phyloP scores from a whole-genome alignment of 2,797 vertebrate genomes.

The Gambusia yucatana region DNA sequence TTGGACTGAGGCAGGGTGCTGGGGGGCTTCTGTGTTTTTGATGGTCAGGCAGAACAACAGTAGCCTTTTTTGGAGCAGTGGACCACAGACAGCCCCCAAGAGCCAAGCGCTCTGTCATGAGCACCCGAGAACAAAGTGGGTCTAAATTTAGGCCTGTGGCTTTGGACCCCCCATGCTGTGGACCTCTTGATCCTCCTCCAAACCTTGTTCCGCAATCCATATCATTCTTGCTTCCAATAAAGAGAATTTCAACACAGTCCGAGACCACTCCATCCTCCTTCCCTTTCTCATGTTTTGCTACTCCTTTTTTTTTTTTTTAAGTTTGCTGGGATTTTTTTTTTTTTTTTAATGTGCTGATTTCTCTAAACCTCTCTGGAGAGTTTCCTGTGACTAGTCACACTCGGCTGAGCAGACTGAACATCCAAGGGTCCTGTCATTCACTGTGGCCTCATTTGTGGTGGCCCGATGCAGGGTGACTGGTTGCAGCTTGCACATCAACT shows the following conservation, averaged over 20 bases:
- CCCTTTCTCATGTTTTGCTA: slow-evolving; percentile 20
- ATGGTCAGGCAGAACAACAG: slow-evolving; percentile 76
- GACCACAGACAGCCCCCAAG: slow-evolving; percentile 69
- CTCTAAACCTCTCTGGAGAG: slow-evolving; percentile 42
- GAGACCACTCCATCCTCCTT: slow-evolving; percentile 33
- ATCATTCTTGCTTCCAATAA: slow-evolving; percentile 54
- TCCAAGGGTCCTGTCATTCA: slow-evolving; percentile 42
- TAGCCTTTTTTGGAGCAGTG: slow-evolving; percentile 71
- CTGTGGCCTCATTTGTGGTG: slow-evolving; percentile 60
- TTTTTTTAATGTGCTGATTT: slow-evolving; percentile 27
- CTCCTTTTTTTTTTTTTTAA: background rate
- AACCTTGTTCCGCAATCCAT: slow-evolving; percentile 37
- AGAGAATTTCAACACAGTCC: slow-evolving; percentile 43
- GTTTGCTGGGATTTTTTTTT: background rate
- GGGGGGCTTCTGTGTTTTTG: slow-evolving; percentile 72
- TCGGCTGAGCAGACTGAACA: slow-evolving; percentile 48
- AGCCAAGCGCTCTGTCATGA: slow-evolving; percentile 72
- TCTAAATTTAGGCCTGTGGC: slow-evolving; percentile 74
- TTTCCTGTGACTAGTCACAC: slow-evolving; percentile 59
- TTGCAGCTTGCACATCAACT: slow-evolving; percentile 53
- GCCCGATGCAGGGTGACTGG: slow-evolving; percentile 40
- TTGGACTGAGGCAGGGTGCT: slow-evolving; percentile 59
- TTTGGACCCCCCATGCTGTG: slow-evolving; percentile 48
- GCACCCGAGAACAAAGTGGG: slow-evolving; percentile 69
- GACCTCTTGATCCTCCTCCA: slow-evolving; percentile 42